Conservation (phyloP, 2,113 vertebrate genomes). For the Bettongia penicillata region DNA sequence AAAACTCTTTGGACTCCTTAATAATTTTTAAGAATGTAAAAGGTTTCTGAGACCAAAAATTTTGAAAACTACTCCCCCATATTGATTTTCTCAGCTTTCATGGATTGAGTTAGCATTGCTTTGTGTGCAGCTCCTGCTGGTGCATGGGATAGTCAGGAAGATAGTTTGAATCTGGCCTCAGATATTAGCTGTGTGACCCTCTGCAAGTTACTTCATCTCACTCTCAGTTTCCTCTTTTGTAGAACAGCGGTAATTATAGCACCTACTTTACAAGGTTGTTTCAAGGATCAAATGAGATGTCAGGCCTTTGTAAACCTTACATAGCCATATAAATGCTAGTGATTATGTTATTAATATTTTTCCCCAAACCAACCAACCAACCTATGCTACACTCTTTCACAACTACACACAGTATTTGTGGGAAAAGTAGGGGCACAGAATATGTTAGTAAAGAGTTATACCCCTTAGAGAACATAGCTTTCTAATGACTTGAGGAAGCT, state of each 20-base stretch:
- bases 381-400: neutral
- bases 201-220: neutral
- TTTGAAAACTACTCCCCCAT: neutral
- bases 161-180: neutral
- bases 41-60: neutral
- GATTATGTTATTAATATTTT: neutral
- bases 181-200: neutral
- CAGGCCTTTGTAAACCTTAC: neutral
- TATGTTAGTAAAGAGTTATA: neutral
- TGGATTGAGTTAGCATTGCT: neutral
- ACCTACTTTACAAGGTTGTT: neutral
- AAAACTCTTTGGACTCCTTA: neutral
- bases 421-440: neutral
- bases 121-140: neutral
- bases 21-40: neutral
- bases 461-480: neutral
- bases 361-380: neutral
- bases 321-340: neutral
- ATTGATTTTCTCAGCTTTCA: neutral
- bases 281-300: conserved; percentile 6
- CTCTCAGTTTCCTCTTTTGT: neutral
- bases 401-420: neutral
- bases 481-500: neutral
- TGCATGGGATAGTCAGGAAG: neutral
- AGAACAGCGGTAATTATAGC: conserved; percentile 11